A percentile compares a stretch with the other conserved stretches of the same genome.
phyloP scores from a whole-genome alignment of 2,888 invertebrate genomes.

The Agrypnus murinus region DNA sequence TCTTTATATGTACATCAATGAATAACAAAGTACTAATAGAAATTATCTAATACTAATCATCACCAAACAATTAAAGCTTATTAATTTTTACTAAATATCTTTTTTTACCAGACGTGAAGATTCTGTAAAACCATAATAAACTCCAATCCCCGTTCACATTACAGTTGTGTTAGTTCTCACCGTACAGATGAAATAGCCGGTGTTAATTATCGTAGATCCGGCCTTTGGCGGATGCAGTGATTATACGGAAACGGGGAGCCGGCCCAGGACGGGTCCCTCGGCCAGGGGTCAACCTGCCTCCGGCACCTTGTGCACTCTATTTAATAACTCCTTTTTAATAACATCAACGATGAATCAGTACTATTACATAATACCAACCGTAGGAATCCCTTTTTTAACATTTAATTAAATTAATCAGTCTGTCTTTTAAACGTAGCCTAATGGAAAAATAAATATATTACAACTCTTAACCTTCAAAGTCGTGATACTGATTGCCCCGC shows the following conservation, averaged over 20 bases:
- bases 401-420: slow-evolving; percentile 40
- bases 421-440: no score
- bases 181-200: slow-evolving; percentile 55
- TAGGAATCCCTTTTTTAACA: slow-evolving; percentile 19
- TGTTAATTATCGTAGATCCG: slow-evolving; percentile 66
- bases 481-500: slow-evolving; percentile 17
- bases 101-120: no score
- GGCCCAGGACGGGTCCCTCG: slow-evolving; percentile 58
- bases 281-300: slow-evolving; percentile 65
- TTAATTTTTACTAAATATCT: no score
- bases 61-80: no score
- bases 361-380: no score
- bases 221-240: slow-evolving; percentile 65
- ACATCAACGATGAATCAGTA: background rate
- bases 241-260: slow-evolving; percentile 61
- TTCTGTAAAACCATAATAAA: no score
- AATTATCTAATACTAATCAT: no score
- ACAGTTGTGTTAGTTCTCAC: slow-evolving; percentile 45
- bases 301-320: slow-evolving; percentile 63
- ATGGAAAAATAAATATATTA: no score
- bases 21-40: no score
- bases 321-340: slow-evolving; percentile 57
- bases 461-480: background rate
- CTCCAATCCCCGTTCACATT: slow-evolving; percentile 18
- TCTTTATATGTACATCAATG: no score